Conservation (phyloP, 1,140 invertebrate species). For the Aphelenchoides avenae region DNA sequence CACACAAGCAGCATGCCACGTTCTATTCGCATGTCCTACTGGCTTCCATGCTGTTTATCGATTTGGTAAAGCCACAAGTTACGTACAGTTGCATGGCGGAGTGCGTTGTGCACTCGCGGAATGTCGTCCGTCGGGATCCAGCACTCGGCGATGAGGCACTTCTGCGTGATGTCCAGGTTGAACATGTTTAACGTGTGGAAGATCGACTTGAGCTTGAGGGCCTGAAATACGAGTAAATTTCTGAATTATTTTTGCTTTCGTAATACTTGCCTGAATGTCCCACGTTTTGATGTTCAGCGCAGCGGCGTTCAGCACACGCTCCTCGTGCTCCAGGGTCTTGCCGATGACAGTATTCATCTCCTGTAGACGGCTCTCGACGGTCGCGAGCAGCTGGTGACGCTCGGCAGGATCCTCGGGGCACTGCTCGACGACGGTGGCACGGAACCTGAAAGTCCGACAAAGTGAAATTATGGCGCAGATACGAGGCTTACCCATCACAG, state of each 20-base stretch:
- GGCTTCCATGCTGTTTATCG: constrained; percentile 82
- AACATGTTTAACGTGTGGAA: constrained; percentile 74
- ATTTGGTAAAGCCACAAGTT: background rate
- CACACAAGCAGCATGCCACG: no score
- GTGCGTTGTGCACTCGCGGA: constrained; percentile 78
- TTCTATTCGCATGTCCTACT: constrained; percentile 81
- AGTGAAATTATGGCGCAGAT: no score
- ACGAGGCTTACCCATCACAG: no score
- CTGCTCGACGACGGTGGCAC: constrained; percentile 38
- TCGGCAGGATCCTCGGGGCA: constrained; percentile 84
- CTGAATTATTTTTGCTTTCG: constrained; percentile 46
- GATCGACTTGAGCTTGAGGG: constrained; percentile 77
- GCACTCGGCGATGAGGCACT: constrained; percentile 94
- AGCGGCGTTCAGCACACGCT: constrained; percentile 82
- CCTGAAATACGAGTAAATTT: constrained; percentile 68
- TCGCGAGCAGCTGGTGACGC: constrained; percentile 81
- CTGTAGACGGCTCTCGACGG: constrained; percentile 84
- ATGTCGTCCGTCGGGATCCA: constrained; percentile 90
- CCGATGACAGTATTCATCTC: constrained; percentile 79
- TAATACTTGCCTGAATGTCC: constrained; percentile 74
- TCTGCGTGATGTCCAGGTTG: constrained; percentile 72
- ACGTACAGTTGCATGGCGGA: constrained; percentile 76
- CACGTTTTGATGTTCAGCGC: constrained; percentile 86
- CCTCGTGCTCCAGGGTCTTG: constrained; percentile 38
- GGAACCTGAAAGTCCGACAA: no score